Evolutionary conservation across 1,140 invertebrate genomes (phyloP).

Genomic region (Bathynomus jamesi): DNA sequence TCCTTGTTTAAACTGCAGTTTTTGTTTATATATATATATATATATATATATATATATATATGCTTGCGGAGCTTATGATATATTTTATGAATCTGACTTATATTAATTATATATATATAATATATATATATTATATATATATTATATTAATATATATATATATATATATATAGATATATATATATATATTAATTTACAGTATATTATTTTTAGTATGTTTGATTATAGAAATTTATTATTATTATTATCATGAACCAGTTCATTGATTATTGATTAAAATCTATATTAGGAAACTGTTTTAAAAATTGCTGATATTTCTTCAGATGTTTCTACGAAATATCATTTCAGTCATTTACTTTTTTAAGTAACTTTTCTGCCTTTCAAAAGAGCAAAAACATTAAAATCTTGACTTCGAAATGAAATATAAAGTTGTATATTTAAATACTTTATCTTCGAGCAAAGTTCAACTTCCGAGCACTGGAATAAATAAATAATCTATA

Average conservation of each 20-base stretch:
- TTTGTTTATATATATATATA: constrained; percentile 11
- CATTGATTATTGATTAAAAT: background rate
- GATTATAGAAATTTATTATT: background rate
- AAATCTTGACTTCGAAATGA: no score
- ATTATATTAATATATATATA: background rate
- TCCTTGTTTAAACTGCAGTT: no score
- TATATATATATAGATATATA: background rate
- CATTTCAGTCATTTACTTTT: no score
- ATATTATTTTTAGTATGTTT: background rate
- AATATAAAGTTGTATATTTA: no score
- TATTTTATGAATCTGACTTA: background rate
- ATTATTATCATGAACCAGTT: background rate
- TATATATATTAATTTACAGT: background rate
- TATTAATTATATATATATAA: background rate
- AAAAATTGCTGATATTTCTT: no score
- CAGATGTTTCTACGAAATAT: no score
- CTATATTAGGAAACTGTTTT: background rate
- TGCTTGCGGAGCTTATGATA: background rate
- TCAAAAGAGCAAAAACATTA: no score
- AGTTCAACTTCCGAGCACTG: no score
- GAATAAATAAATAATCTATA: no score
- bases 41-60: constrained; percentile 13
- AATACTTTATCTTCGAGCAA: no score
- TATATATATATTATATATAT: background rate
- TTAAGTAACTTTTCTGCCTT: no score